Conservation (phyloP, 2,797 vertebrate genomes). For the Poeciliopsis presidionis region DNA sequence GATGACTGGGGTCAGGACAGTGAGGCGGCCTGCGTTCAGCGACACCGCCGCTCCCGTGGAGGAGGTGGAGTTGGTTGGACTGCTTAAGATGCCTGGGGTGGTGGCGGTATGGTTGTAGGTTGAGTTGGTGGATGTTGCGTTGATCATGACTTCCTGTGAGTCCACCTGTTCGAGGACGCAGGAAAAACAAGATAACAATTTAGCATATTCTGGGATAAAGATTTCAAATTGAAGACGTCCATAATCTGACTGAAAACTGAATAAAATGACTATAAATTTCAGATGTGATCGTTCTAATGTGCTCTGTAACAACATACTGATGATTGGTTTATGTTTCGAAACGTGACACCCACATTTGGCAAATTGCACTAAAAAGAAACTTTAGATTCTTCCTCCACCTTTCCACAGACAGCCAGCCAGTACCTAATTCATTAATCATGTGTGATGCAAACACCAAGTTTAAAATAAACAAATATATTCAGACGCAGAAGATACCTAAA, state of each 20-base stretch:
- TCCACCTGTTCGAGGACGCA: slow-evolving; percentile 56
- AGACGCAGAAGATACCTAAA: background rate
- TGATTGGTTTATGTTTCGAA: slow-evolving; percentile 16
- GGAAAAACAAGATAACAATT: background rate
- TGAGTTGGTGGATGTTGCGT: slow-evolving; percentile 42
- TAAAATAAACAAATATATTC: slow-evolving; percentile 2
- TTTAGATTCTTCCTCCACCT: slow-evolving; percentile 63
- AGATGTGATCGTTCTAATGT: background rate
- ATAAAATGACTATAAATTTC: background rate
- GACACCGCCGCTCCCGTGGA: slow-evolving; percentile 71
- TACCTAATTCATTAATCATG: slow-evolving; percentile 71
- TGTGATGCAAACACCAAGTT: slow-evolving; percentile 1
- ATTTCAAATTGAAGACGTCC: background rate
- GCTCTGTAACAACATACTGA: background rate
- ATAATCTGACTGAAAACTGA: background rate
- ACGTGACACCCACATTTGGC: slow-evolving; percentile 39
- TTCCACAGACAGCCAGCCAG: slow-evolving; percentile 55
- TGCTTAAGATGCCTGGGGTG: slow-evolving; percentile 52
- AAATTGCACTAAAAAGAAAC: slow-evolving; percentile 63
- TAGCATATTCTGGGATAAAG: background rate
- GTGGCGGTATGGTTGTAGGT: slow-evolving; percentile 61
- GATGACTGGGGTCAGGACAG: slow-evolving; percentile 75
- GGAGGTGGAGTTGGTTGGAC: slow-evolving; percentile 67
- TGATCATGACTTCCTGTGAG: slow-evolving; percentile 48
- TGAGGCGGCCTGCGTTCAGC: slow-evolving; percentile 78